These are phyloP conservation scores for Pardalotus punctatus DNA, from an alignment of 2,113 vertebrate species.

Conservation along the genomic window DNA sequence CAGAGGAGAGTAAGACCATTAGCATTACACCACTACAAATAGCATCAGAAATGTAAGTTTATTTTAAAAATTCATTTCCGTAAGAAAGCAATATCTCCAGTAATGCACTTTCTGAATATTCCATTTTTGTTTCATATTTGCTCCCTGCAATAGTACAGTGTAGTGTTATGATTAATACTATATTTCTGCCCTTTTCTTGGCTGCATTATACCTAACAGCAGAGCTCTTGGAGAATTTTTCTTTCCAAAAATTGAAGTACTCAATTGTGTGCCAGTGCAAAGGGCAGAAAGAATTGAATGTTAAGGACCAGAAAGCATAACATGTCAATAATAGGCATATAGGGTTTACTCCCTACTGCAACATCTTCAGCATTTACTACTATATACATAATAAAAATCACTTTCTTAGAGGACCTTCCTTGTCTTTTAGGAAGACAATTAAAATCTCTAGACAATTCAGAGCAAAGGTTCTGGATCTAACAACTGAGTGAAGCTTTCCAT, in stretches of 20 bases:
- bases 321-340: not conserved
- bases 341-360: not conserved
- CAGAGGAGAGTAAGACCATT: not conserved
- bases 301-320: not conserved
- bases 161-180: not conserved
- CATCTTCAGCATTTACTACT: not conserved
- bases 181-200: not conserved
- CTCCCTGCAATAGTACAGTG: not conserved
- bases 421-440: not conserved
- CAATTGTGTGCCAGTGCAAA: not conserved
- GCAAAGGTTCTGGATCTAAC: not conserved
- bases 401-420: not conserved
- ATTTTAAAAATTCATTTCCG: not conserved
- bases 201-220: not conserved
- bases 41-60: not conserved
- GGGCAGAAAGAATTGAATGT: not conserved
- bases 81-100: not conserved
- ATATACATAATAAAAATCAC: not conserved
- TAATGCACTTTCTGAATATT: not conserved
- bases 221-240: not conserved
- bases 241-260: not conserved
- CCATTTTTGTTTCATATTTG: not conserved
- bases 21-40: not conserved
- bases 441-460: not conserved
- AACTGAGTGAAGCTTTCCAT: not conserved